phyloP scores from a whole-genome alignment of 2,113 vertebrate genomes.

The Laticauda laticaudata region DNA sequence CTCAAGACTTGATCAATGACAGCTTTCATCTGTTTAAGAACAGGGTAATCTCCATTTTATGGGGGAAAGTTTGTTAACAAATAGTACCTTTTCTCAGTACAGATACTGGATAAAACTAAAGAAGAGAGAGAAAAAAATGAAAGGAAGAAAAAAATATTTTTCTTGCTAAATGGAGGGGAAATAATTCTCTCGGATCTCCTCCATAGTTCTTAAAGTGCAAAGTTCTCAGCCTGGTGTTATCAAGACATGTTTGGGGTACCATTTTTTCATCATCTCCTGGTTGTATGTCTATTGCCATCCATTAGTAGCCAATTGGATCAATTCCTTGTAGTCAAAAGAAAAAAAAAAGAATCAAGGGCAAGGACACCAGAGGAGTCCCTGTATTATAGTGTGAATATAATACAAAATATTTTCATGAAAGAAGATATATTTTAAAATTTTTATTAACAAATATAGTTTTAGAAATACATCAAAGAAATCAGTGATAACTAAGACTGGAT shows the following conservation, averaged over 20 bases:
- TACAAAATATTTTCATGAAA: not conserved
- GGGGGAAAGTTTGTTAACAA: not conserved
- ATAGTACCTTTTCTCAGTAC: not conserved
- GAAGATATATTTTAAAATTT: not conserved
- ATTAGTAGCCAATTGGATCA: not conserved
- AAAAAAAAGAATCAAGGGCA: not conserved
- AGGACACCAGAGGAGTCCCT: not conserved
- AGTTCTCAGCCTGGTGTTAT: not conserved
- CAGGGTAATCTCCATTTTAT: not conserved
- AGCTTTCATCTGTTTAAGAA: not conserved
- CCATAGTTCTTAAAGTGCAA: not conserved
- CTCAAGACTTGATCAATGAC: not conserved
- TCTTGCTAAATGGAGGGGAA: not conserved
- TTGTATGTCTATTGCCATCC: not conserved
- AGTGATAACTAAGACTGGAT: constrained; percentile 3
- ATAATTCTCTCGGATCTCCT: not conserved
- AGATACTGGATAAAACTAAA: not conserved
- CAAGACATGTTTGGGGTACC: not conserved
- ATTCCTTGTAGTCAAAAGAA: not conserved
- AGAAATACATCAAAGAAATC: constrained; percentile 20
- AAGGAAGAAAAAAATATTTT: not conserved
- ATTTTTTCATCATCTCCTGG: not conserved
- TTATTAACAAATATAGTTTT: constrained; percentile 16
- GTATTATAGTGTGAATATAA: not conserved
- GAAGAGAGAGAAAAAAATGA: not conserved